phyloP scores from a whole-genome alignment of 2,797 vertebrate genomes.

The Pagetopsis macropterus region DNA sequence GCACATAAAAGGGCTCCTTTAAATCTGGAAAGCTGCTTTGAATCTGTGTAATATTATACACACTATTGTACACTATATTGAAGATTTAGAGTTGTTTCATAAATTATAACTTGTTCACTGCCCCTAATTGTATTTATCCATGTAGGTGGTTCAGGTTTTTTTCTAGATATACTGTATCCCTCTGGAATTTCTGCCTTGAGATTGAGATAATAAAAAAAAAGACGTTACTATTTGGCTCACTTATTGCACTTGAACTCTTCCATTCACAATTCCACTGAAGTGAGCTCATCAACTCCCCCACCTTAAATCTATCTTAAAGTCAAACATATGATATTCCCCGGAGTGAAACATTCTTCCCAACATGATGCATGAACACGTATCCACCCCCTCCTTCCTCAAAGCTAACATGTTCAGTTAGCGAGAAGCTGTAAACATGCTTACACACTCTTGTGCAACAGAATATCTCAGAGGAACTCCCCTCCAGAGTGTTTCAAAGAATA shows the following conservation, averaged over 20 bases:
- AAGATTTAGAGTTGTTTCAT: too few species aligned
- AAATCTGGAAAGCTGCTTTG: too few species aligned
- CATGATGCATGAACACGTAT: background rate
- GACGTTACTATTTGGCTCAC: too few species aligned
- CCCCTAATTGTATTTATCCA: too few species aligned
- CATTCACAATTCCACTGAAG: background rate
- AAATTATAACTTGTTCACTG: too few species aligned
- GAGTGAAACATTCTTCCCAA: background rate
- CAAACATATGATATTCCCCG: background rate
- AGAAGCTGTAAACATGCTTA: slow-evolving; percentile 40
- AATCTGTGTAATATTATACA: too few species aligned
- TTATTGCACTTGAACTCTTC: background rate
- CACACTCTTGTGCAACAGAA: slow-evolving; percentile 50
- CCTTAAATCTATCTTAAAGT: slow-evolving; percentile 1
- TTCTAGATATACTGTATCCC: too few species aligned
- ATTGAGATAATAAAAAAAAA: too few species aligned
- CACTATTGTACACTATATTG: too few species aligned
- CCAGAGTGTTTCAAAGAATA: slow-evolving; percentile 22
- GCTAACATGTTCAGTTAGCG: slow-evolving; percentile 17
- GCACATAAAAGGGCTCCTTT: too few species aligned
- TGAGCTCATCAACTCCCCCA: background rate
- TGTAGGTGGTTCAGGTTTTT: too few species aligned
- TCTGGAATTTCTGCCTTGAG: too few species aligned
- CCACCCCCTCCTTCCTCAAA: background rate
- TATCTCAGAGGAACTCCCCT: slow-evolving; percentile 43